These are phyloP conservation scores for Itoplectis maculator DNA, from an alignment of 2,888 invertebrate genomes.

Conservation along the genomic window DNA sequence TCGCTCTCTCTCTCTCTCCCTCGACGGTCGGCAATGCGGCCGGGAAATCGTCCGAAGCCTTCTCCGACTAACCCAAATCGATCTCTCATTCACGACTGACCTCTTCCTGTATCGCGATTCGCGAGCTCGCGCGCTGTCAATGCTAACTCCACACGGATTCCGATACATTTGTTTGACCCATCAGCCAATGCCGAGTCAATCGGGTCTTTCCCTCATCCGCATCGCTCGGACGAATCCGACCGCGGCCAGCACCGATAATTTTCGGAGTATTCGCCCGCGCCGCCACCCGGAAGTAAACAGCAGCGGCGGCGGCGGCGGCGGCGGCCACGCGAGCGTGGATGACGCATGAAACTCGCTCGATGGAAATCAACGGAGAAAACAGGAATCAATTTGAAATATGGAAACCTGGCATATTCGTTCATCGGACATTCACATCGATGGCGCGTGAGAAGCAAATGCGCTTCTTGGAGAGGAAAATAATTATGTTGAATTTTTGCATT, in stretches of 20 bases:
- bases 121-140: conserved; percentile 37
- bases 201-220: conserved; percentile 19
- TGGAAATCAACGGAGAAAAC: background rate
- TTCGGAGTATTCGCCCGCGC: conserved; percentile 16
- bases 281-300: conserved; percentile 4
- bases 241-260: conserved; percentile 7
- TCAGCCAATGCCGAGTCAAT: conserved; percentile 3
- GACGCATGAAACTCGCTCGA: background rate
- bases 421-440: background rate
- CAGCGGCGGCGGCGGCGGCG: no score
- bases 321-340: conserved; percentile 5
- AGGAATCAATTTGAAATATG: background rate
- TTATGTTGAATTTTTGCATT: no score
- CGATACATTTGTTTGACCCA: conserved; percentile 34
- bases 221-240: conserved; percentile 3
- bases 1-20: no score
- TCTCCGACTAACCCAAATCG: conserved; percentile 67
- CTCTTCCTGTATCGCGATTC: conserved; percentile 54
- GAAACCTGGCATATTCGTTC: background rate
- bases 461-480: no score
- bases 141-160: conserved; percentile 7
- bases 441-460: background rate
- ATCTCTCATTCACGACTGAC: conserved; percentile 66
- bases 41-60: conserved; percentile 71
- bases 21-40: conserved; percentile 25